Evolutionary conservation across 2,113 vertebrate species (phyloP).

Genomic region (Tachysurus fulvidraco): DNA sequence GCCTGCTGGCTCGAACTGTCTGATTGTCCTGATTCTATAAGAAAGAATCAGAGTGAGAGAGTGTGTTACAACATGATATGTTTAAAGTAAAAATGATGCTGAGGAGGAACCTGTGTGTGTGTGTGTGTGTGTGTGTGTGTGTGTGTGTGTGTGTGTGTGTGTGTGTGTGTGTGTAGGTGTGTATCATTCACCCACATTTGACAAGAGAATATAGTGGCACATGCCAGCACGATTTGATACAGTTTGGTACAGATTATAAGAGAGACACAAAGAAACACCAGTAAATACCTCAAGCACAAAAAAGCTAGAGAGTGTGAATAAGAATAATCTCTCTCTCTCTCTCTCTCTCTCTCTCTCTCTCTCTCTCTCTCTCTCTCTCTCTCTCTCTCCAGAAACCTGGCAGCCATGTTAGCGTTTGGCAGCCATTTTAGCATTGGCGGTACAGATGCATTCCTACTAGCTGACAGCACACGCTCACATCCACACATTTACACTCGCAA

Average conservation of each 20-base stretch:
- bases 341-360: too few relatives aligned
- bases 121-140: slow-evolving; percentile 40
- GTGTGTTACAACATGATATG: background rate
- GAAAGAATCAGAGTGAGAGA: slow-evolving; percentile 40
- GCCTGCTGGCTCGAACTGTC: slow-evolving; percentile 94
- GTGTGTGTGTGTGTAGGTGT: slow-evolving; percentile 62
- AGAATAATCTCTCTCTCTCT: slow-evolving; percentile 57
- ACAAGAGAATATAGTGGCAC: slow-evolving; percentile 68
- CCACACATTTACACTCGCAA: slow-evolving; percentile 33
- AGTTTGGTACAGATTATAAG: slow-evolving; percentile 74
- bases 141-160: slow-evolving; percentile 63
- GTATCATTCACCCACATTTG: slow-evolving; percentile 73
- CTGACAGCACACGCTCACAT: slow-evolving; percentile 69
- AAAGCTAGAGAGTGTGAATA: slow-evolving; percentile 54
- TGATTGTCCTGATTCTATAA: slow-evolving; percentile 92
- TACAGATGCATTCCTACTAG: slow-evolving; percentile 76
- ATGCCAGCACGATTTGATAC: slow-evolving; percentile 74
- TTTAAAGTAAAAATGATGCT: slow-evolving; percentile 2
- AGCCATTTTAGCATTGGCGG: slow-evolving; percentile 92
- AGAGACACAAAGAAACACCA: slow-evolving; percentile 76
- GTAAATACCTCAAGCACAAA: slow-evolving; percentile 59
- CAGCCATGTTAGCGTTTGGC: slow-evolving; percentile 95
- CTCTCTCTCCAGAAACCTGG: slow-evolving; percentile 79
- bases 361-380: slow-evolving; percentile 62
- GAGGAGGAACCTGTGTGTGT: background rate